Evolutionary conservation across 2,888 invertebrate species (phyloP).

Genomic region (Euplexia lucipara): DNA sequence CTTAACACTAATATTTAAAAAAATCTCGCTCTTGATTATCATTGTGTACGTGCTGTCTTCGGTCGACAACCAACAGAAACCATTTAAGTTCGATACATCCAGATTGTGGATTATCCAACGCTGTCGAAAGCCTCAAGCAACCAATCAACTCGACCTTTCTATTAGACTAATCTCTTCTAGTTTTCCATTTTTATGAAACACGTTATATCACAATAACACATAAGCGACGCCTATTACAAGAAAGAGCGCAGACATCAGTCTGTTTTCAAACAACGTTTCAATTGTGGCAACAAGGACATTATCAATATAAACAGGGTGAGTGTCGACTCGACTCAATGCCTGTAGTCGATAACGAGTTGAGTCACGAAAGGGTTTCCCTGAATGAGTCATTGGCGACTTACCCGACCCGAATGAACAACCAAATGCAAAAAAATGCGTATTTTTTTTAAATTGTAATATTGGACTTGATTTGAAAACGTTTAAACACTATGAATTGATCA

Average conservation of each 20-base stretch:
- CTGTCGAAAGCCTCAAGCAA: background rate
- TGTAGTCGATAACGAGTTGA: slow-evolving; percentile 84
- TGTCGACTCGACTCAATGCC: slow-evolving; percentile 74
- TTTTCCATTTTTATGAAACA: background rate
- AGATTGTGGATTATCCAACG: slow-evolving; percentile 10
- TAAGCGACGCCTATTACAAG: slow-evolving; percentile 7
- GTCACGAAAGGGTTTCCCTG: slow-evolving; percentile 90
- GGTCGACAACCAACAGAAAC: background rate
- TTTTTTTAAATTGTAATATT: slow-evolving; percentile 10
- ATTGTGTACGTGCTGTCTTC: background rate
- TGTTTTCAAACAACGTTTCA: slow-evolving; percentile 56
- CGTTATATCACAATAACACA: background rate
- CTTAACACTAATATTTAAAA: slow-evolving; percentile 5
- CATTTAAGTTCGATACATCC: background rate
- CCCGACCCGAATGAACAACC: slow-evolving; percentile 54
- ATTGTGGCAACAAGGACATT: slow-evolving; percentile 72
- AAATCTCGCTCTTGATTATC: background rate
- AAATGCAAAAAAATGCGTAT: slow-evolving; percentile 31
- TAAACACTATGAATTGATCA: slow-evolving; percentile 7
- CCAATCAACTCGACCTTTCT: background rate
- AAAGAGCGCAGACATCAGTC: slow-evolving; percentile 22
- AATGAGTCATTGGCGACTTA: slow-evolving; percentile 79
- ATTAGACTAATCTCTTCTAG: background rate
- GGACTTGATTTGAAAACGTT: slow-evolving; percentile 11
- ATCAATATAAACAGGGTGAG: slow-evolving; percentile 80